These are phyloP conservation scores for Ornithorhynchus anatinus DNA, from an alignment of 2,113 vertebrate species.

Conservation along the genomic window DNA sequence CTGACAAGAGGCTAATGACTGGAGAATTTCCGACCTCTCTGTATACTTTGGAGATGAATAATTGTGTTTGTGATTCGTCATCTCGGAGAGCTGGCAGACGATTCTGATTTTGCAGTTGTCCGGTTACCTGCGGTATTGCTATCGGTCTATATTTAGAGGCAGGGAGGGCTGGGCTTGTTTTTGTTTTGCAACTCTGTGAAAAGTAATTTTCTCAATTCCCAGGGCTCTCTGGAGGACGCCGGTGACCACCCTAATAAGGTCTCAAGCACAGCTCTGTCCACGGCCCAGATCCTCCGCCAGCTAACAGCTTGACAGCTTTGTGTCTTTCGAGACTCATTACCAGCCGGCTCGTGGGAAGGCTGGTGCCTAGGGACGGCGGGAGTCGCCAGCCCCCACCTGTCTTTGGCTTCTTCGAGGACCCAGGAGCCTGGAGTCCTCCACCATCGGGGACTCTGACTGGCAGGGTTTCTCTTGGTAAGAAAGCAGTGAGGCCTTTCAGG, in stretches of 20 bases:
- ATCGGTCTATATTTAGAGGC: not conserved
- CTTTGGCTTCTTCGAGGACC: not conserved
- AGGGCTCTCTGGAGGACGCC: rapidly evolving
- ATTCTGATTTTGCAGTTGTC: not conserved
- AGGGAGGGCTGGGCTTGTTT: rapidly evolving
- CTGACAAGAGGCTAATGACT: too few species aligned
- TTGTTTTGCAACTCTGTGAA: conserved; percentile 2
- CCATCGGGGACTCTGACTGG: too few species aligned
- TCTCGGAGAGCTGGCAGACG: not conserved
- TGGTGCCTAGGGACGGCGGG: rapidly evolving
- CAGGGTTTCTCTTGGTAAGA: not conserved
- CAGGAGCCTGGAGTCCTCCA: not conserved
- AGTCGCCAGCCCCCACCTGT: too few species aligned
- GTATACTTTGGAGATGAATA: not conserved
- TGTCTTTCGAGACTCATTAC: not conserved
- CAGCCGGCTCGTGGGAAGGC: not conserved
- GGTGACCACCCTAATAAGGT: not conserved
- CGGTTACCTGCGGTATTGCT: not conserved
- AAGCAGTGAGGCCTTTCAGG: not conserved
- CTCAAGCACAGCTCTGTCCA: rapidly evolving
- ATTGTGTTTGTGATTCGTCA: not conserved
- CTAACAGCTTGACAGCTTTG: not conserved
- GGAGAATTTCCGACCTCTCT: not conserved
- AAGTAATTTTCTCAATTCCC: conserved; percentile 1
- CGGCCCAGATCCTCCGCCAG: rapidly evolving